Evolutionary conservation across 2,888 invertebrate genomes (phyloP), one percentile per base, ranked within the genome.

Genomic region (Dynastes tityus): DNA sequence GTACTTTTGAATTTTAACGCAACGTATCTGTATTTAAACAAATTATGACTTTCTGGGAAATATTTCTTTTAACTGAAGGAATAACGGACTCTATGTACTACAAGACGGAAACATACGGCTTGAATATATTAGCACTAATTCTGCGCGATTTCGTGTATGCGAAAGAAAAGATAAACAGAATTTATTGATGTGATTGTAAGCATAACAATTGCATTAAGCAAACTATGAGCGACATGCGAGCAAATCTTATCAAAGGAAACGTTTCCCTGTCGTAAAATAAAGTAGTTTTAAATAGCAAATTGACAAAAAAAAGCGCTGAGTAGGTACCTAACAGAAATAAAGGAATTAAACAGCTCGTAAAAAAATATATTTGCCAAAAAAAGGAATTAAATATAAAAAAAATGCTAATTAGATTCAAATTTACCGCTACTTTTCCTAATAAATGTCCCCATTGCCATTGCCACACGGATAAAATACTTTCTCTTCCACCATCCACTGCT

Each of bases 361-460:
- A 40, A 37, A 40, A 40, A 6, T 9, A 40, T 40, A 40, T 40
- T 40, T 40, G 40, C 40, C 40, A 40, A 40, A 40, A 45, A 45
- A 45, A 45, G 45, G 8, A 45, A 45, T 45, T 45, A 45, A 2
- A 45, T 45, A 37, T 2, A 5, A 45, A 45, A 45, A 45, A 8
- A 45, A 9, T 45, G 45, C 11, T 9, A 45, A 45, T 45, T 45
- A 8, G 45, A 6, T 45, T 45, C 9, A 8, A 73, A 78, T 95
- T 93, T 90, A 97, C 97, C 82, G 97, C 96, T 74, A 97, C 97
- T 93, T 97, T 96, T 78, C 97, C 97, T 8, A 97, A 91, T n/a
- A 97, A 90, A 88, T 96, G 95, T 74, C 96, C 96, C 94, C 97
- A 96, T 85, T 96, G 96, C 97, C 97, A 97, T 85, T 97, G 96